phyloP scores from a whole-genome alignment of 2,797 vertebrate genomes.

The Sardinella longiceps region DNA sequence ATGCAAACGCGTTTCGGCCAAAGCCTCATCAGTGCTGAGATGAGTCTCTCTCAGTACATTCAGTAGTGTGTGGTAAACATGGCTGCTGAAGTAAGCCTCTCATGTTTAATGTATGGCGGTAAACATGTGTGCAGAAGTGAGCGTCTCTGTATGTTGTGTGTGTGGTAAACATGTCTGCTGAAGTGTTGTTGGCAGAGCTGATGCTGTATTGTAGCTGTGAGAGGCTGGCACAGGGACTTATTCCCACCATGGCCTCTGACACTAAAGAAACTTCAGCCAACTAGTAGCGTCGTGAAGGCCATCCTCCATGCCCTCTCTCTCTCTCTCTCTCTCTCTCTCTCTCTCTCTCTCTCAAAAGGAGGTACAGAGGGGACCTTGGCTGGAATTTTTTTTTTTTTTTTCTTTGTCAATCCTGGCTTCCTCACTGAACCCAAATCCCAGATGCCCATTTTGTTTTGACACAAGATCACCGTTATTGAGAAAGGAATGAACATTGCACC shows the following conservation, averaged over 20 bases:
- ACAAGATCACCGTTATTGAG: neutral
- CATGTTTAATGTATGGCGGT: too few relatives aligned
- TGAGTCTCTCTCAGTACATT: too few relatives aligned
- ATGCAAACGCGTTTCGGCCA: too few relatives aligned
- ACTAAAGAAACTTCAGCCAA: neutral
- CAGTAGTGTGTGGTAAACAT: too few relatives aligned
- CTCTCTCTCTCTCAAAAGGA: neutral
- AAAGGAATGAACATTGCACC: neutral
- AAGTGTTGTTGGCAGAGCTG: neutral
- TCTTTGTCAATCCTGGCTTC: neutral
- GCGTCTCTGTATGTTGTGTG: neutral
- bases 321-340: too few relatives aligned
- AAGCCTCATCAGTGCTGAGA: too few relatives aligned
- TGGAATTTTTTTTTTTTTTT: too few relatives aligned
- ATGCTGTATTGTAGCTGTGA: neutral
- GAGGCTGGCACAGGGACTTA: neutral
- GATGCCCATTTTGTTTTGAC: neutral
- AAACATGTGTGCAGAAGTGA: too few relatives aligned
- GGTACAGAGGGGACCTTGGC: neutral
- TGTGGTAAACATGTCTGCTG: neutral
- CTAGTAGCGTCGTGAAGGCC: neutral
- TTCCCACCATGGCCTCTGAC: neutral
- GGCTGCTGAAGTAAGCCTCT: too few relatives aligned
- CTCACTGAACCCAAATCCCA: neutral
- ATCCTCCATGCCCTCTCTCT: neutral